Percentiles rank a stretch among this genome's conserved stretches.
These are phyloP conservation scores for Andrena hattorfiana DNA, from an alignment of 2,888 invertebrate genomes.

Conservation along the genomic window DNA sequence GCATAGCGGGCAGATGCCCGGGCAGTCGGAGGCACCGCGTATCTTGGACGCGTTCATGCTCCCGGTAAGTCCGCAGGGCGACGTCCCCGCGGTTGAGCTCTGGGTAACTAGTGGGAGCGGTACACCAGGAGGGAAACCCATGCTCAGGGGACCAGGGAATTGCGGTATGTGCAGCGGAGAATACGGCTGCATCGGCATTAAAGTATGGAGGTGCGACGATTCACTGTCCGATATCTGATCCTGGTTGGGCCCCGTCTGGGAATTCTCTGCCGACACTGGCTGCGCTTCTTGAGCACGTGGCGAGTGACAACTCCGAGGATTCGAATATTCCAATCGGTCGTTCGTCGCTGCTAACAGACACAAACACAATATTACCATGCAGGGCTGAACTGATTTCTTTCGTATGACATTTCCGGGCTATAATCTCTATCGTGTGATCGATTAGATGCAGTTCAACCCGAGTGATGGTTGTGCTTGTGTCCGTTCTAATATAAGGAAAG, in stretches of 20 bases:
- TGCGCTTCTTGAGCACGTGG: conserved; percentile 70
- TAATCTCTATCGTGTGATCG: conserved; percentile 55
- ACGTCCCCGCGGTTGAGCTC: conserved; percentile 43
- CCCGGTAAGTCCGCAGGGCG: conserved; percentile 56
- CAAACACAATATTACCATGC: conserved; percentile 84
- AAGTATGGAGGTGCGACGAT: conserved; percentile 78
- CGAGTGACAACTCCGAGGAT: conserved; percentile 75
- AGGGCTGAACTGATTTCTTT: conserved; percentile 82
- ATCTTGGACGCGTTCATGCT: conserved; percentile 84
- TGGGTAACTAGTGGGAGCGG: conserved; percentile 61
- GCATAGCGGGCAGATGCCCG: conserved; percentile 87
- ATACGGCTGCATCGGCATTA: conserved; percentile 83
- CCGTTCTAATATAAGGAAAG: conserved; percentile 72
- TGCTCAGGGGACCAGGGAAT: conserved; percentile 79
- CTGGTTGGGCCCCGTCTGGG: conserved; percentile 70
- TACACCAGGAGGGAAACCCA: conserved; percentile 70
- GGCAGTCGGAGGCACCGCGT: conserved; percentile 88
- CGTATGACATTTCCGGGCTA: conserved; percentile 55
- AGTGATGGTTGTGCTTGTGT: conserved; percentile 84
- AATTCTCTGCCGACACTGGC: conserved; percentile 69
- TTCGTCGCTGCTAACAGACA: conserved; percentile 82
- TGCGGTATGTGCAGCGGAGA: conserved; percentile 83
- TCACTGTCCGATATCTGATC: conserved; percentile 78
- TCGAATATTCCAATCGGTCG: conserved; percentile 77
- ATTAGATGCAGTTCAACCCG: conserved; percentile 82